Percentiles rank a stretch among this genome's conserved stretches.
Evolutionary conservation across 2,113 vertebrate genomes (phyloP).

Genomic region (Ctenomys sociabilis): DNA sequence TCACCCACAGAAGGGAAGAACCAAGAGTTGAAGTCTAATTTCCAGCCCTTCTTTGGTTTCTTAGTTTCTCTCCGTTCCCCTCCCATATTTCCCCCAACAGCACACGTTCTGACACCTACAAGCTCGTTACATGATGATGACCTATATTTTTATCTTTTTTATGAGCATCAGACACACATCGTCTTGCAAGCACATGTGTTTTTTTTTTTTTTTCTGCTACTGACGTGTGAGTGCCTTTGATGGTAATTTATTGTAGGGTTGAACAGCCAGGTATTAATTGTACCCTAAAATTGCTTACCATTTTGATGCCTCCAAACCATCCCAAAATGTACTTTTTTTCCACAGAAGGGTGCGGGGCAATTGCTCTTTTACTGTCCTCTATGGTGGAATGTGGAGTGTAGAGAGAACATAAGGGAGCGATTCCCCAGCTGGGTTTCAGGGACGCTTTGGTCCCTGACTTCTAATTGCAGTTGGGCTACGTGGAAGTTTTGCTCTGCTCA

Average conservation of each 20-base stretch:
- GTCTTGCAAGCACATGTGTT: conserved; percentile 86
- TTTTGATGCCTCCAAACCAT: conserved; percentile 80
- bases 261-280: conserved; percentile 84
- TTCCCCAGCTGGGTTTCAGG: conserved; percentile 57
- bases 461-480: conserved; percentile 53
- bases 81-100: conserved; percentile 54
- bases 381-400: conserved; percentile 45
- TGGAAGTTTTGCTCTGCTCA: conserved; percentile 62
- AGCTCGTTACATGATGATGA: conserved; percentile 82
- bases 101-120: conserved; percentile 75
- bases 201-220: conserved; percentile 75
- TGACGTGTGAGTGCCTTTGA: conserved; percentile 86
- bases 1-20: not conserved
- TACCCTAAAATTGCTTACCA: conserved; percentile 81
- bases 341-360: conserved; percentile 64
- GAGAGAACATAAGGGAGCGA: conserved; percentile 28
- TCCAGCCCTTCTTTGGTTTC: conserved; percentile 10
- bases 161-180: conserved; percentile 87
- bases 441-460: conserved; percentile 36
- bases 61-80: not conserved
- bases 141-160: conserved; percentile 85
- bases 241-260: conserved; percentile 85
- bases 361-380: conserved; percentile 50
- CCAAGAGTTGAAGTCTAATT: not conserved
- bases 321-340: conserved; percentile 75